Evolutionary conservation across 2,797 vertebrate species (phyloP).

Genomic region (Anniella stebbinsi): DNA sequence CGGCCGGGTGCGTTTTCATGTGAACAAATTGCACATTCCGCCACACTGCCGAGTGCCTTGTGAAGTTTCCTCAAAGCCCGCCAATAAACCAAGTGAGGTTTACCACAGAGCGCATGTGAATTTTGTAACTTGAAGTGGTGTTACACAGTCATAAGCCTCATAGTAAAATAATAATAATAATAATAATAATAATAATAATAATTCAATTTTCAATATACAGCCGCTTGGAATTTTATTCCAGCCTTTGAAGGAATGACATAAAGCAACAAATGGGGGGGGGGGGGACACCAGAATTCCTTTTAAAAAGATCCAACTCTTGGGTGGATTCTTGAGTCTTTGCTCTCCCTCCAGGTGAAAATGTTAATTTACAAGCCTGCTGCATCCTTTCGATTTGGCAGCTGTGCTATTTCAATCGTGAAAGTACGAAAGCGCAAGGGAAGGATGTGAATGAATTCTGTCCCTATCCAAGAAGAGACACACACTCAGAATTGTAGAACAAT

Average conservation of each 20-base stretch:
- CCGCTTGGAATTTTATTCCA: constrained; percentile 62
- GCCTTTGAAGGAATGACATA: constrained; percentile 73
- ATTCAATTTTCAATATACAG: constrained; percentile 68
- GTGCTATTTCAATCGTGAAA: neutral
- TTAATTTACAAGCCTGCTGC: neutral
- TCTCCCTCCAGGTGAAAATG: constrained; percentile 22
- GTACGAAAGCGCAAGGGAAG: constrained; percentile 34
- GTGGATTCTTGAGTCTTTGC: neutral
- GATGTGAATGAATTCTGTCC: constrained; percentile 5
- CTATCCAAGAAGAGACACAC: neutral
- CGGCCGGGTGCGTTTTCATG: neutral
- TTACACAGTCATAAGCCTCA: constrained; percentile 70
- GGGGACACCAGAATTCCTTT: constrained; percentile 56
- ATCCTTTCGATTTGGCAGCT: neutral
- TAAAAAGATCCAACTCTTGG: neutral
- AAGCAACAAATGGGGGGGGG: constrained; percentile 38
- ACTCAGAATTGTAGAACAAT: constrained; percentile 27
- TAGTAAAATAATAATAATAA: constrained; percentile 56
- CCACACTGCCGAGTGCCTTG: constrained; percentile 23
- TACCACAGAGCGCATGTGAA: constrained; percentile 61
- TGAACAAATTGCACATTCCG: constrained; percentile 10
- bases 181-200: neutral
- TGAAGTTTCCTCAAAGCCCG: constrained; percentile 70
- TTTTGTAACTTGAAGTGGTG: constrained; percentile 37
- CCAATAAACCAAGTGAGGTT: constrained; percentile 47